Conservation (phyloP, 2,888 invertebrate species). For the Linnaemya tessellans region DNA sequence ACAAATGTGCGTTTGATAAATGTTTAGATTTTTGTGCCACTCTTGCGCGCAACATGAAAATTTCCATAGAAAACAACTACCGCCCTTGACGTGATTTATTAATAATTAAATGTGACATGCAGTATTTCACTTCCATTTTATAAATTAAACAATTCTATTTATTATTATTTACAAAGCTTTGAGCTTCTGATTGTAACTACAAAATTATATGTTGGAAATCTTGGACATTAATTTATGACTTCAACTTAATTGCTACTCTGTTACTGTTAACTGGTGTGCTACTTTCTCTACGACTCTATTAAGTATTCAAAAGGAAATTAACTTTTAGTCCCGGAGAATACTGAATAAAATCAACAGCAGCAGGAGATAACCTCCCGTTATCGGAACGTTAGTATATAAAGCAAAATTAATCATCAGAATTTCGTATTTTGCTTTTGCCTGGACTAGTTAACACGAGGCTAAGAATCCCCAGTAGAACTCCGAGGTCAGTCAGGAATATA, state of each 20-base stretch:
- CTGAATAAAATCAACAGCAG: no score
- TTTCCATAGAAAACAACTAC: constrained; percentile 42
- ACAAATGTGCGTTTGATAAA: constrained; percentile 79
- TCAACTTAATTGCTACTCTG: constrained; percentile 10
- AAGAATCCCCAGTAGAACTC: no score
- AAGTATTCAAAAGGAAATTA: background rate
- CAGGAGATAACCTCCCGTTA: background rate
- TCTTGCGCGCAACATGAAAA: constrained; percentile 30
- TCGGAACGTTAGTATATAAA: background rate
- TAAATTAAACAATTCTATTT: background rate
- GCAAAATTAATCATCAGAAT: no score
- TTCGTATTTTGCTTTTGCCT: no score
- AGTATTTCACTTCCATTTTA: constrained; percentile 64
- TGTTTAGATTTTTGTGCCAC: constrained; percentile 64
- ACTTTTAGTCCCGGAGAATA: background rate
- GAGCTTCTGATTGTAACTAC: constrained; percentile 8
- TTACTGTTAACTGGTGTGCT: background rate
- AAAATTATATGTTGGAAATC: constrained; percentile 4
- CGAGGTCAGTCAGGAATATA: no score
- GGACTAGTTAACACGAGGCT: no score
- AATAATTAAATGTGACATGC: constrained; percentile 78
- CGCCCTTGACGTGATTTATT: constrained; percentile 79
- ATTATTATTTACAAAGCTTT: background rate
- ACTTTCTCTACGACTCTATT: background rate
- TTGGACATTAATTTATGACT: constrained; percentile 58